Conservation (phyloP, 2,113 vertebrate species). For the Synchiropus splendidus region DNA sequence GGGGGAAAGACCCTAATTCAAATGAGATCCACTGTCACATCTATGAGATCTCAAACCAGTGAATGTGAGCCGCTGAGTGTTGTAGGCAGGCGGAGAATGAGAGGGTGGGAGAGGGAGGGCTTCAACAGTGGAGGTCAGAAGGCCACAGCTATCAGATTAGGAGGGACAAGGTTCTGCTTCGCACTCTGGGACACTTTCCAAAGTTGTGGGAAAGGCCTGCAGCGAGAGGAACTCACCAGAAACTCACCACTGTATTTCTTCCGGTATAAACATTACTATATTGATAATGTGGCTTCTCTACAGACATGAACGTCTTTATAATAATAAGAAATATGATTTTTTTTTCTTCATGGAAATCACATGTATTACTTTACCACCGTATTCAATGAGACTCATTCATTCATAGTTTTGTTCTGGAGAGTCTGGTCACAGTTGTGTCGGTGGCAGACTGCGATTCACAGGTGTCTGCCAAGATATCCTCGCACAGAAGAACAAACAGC, state of each 20-base stretch:
- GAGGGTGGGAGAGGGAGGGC: constrained; percentile 23
- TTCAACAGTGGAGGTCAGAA: constrained; percentile 35
- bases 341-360: too few relatives aligned
- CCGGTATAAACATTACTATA: too few relatives aligned
- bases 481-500: neutral
- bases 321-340: too few relatives aligned
- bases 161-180: constrained; percentile 28
- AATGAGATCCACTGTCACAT: constrained; percentile 22
- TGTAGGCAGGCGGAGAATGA: constrained; percentile 22
- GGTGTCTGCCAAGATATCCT: neutral
- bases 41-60: constrained; percentile 16
- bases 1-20: constrained; percentile 20
- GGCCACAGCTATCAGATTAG: constrained; percentile 45
- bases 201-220: neutral
- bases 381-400: too few relatives aligned
- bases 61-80: constrained; percentile 25
- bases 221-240: too few relatives aligned
- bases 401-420: too few relatives aligned
- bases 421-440: too few relatives aligned
- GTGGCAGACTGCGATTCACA: too few relatives aligned
- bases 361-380: too few relatives aligned
- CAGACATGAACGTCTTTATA: too few relatives aligned
- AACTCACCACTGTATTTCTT: too few relatives aligned
- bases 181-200: constrained; percentile 34
- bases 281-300: too few relatives aligned